Conservation (phyloP, 2,797 vertebrate genomes). For the Cossypha dichroa region DNA sequence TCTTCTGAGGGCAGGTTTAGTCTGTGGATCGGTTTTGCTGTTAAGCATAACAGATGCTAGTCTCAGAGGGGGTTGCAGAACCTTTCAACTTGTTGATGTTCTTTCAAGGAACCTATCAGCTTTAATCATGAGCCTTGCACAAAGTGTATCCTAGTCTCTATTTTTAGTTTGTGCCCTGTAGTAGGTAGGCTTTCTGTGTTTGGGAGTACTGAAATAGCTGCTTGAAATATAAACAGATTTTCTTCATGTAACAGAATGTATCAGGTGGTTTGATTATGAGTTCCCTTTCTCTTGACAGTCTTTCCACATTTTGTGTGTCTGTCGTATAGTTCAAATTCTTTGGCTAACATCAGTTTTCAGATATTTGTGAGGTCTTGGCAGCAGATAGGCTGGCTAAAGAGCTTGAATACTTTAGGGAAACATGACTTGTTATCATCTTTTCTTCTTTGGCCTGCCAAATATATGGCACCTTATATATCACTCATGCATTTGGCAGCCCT, state of each 20-base stretch:
- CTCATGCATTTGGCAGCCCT: not conserved
- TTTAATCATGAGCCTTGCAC: not conserved
- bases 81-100: not conserved
- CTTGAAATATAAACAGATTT: not conserved
- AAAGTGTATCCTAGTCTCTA: not conserved
- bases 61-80: not conserved
- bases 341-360: not conserved
- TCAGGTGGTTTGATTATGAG: not conserved
- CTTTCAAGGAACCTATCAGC: not conserved
- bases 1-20: not conserved
- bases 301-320: not conserved
- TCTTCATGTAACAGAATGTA: not conserved
- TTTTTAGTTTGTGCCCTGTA: slow-evolving; percentile 9
- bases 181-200: not conserved
- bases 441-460: not conserved
- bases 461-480: not conserved
- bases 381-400: not conserved
- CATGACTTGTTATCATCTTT: not conserved
- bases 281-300: not conserved
- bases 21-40: not conserved
- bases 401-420: not conserved
- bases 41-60: not conserved
- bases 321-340: not conserved
- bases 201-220: not conserved
- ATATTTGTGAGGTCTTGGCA: not conserved